A percentile compares a stretch with the other conserved stretches of the same genome.
These are phyloP conservation scores for Trididemnum clinides DNA, from an alignment of 23 tunicate species.

Conservation along the genomic window DNA sequence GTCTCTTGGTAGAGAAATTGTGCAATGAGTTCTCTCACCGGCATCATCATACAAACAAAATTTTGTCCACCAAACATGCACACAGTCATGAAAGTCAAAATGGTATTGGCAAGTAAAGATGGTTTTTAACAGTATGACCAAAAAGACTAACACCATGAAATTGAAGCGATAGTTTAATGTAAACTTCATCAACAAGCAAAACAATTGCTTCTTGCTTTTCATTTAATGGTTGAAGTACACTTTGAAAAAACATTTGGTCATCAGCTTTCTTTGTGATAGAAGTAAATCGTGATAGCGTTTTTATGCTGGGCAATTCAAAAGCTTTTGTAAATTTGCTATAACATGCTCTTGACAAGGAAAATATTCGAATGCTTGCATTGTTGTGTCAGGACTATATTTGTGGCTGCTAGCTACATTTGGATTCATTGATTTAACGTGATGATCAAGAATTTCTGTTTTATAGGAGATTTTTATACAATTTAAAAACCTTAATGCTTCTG, in stretches of 20 bases:
- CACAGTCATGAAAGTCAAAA: not conserved
- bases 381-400: not conserved
- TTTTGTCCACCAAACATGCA: not conserved
- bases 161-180: not conserved
- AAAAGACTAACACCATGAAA: slow-evolving; percentile 3
- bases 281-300: not conserved
- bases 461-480: not conserved
- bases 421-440: not conserved
- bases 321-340: not conserved
- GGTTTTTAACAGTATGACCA: slow-evolving; percentile 7
- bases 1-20: not conserved
- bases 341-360: slow-evolving; percentile 8
- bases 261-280: not conserved
- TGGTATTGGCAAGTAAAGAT: not conserved
- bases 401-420: not conserved
- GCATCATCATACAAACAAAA: not conserved
- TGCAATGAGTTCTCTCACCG: not conserved
- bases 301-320: not conserved
- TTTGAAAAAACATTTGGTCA: not conserved
- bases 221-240: not conserved
- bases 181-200: not conserved
- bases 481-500: not conserved
- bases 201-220: not conserved
- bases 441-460: not conserved
- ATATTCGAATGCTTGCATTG: not conserved